Percentiles rank a stretch among this genome's conserved stretches.
These are phyloP conservation scores for Nettapus auritus DNA, from an alignment of 2,113 vertebrate species.

Conservation along the genomic window DNA sequence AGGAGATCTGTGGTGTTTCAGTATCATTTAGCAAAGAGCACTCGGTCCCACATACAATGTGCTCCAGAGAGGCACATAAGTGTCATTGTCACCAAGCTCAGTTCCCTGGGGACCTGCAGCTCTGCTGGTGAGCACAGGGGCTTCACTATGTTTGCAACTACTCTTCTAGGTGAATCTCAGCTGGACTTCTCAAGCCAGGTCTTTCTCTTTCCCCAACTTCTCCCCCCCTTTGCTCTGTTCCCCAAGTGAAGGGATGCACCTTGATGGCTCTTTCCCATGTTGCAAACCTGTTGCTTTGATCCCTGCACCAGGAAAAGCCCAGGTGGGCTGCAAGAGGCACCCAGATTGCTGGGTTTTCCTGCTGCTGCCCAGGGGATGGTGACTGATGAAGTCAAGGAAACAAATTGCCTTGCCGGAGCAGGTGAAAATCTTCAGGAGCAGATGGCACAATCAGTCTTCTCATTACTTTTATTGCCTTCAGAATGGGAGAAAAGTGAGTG, in stretches of 20 bases:
- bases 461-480: not conserved
- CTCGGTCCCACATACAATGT: not conserved
- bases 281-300: not conserved
- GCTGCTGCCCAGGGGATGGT: not conserved
- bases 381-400: not conserved
- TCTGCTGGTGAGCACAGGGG: accelerated
- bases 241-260: not conserved
- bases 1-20: not conserved
- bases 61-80: not conserved
- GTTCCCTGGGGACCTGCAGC: not conserved
- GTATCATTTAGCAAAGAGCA: accelerated
- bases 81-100: accelerated
- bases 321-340: not conserved
- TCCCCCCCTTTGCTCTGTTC: not conserved
- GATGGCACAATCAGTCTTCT: not conserved
- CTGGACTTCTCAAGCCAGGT: too few relatives aligned
- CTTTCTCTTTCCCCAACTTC: not conserved
- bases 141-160: not conserved
- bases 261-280: not conserved
- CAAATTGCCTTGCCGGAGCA: not conserved
- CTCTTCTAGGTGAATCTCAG: not conserved
- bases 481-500: not conserved
- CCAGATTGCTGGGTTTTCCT: not conserved
- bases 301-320: not conserved
- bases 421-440: constrained; percentile 10